Evolutionary conservation across 92 coral and sea anemone genomes (phyloP).

Genomic region (Phymanthus crucifer): DNA sequence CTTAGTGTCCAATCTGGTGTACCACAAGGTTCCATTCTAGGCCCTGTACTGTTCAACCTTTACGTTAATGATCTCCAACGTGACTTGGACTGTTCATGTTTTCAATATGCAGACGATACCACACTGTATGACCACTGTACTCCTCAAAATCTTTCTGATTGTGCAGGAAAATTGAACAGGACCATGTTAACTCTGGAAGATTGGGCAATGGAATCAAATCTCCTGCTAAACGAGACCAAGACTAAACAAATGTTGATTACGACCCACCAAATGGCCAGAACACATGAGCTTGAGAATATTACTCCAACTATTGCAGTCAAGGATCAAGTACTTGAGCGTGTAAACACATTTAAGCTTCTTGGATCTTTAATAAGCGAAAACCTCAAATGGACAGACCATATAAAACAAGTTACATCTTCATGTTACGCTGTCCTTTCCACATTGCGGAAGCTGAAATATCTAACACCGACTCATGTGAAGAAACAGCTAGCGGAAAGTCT

Average conservation of each 20-base stretch:
- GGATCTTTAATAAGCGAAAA: conserved; percentile 26
- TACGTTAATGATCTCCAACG: too few species aligned
- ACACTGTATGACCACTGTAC: too few species aligned
- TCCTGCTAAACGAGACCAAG: neutral
- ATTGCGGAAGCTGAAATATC: conserved; percentile 37
- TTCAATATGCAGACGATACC: too few species aligned
- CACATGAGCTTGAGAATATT: neutral
- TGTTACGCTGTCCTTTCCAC: conserved; percentile 43
- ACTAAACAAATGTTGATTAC: neutral
- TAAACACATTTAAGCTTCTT: conserved; percentile 16
- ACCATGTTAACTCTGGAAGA: neutral
- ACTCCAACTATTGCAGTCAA: neutral
- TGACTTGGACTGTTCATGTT: too few species aligned
- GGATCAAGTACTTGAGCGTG: conserved; percentile 22
- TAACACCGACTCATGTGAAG: conserved; percentile 44
- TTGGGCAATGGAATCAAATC: neutral
- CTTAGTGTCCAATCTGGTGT: too few species aligned
- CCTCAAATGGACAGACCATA: conserved; percentile 48
- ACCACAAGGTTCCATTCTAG: too few species aligned
- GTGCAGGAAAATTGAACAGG: neutral
- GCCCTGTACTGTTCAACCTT: too few species aligned
- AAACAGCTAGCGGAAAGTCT: conserved; percentile 56
- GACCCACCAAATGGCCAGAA: neutral
- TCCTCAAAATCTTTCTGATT: neutral
- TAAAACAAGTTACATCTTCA: conserved; percentile 27